phyloP scores from a whole-genome alignment of 2,888 invertebrate genomes.

The Drosophila ochracea region DNA sequence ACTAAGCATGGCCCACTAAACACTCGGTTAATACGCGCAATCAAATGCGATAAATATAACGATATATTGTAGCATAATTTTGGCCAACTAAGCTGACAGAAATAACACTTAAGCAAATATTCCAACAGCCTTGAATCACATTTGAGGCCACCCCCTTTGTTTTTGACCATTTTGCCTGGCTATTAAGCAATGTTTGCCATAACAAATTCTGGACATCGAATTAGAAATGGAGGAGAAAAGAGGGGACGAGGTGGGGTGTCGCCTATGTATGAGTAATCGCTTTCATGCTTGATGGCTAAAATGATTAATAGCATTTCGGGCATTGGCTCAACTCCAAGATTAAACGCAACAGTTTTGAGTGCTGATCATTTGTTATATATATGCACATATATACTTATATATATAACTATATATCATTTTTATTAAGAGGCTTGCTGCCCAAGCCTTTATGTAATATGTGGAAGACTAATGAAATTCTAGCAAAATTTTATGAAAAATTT shows the following conservation, averaged over 20 bases:
- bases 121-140: conserved; percentile 58
- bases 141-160: conserved; percentile 40
- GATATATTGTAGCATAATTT: conserved; percentile 78
- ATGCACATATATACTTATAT: background rate
- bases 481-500: background rate
- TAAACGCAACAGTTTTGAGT: conserved; percentile 76
- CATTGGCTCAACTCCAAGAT: conserved; percentile 75
- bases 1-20: conserved; percentile 61
- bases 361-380: conserved; percentile 75
- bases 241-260: conserved; percentile 17
- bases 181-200: conserved; percentile 73
- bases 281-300: conserved; percentile 77
- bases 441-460: conserved; percentile 21
- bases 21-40: conserved; percentile 75
- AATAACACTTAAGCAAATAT: conserved; percentile 81
- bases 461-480: conserved; percentile 25
- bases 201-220: conserved; percentile 35
- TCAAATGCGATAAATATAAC: conserved; percentile 78
- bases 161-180: conserved; percentile 65
- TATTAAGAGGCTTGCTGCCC: conserved; percentile 10
- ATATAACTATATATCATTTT: conserved; percentile 42
- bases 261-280: conserved; percentile 78
- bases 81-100: conserved; percentile 76
- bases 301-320: conserved; percentile 69
- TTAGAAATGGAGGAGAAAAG: background rate